Conservation (phyloP, 2,888 invertebrate species). For the Tubulanus polymorphus region DNA sequence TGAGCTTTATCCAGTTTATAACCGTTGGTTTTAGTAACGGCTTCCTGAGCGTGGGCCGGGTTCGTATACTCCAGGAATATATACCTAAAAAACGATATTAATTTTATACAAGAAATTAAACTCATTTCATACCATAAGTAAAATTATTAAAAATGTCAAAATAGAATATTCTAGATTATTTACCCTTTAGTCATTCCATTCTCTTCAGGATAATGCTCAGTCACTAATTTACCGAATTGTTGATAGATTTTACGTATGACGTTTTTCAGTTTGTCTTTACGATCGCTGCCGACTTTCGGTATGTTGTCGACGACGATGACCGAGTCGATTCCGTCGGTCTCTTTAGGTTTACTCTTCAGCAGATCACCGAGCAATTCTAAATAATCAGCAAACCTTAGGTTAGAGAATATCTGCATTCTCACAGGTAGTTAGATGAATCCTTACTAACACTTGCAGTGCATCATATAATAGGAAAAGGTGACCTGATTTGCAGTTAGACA, state of each 20-base stretch:
- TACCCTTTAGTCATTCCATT: slow-evolving; percentile 81
- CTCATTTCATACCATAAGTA: background rate
- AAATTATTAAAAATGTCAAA: background rate
- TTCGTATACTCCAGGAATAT: slow-evolving; percentile 89
- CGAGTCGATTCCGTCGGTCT: slow-evolving; percentile 93
- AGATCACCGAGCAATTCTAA: slow-evolving; percentile 90
- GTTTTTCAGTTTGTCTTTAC: slow-evolving; percentile 85
- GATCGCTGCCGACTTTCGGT: slow-evolving; percentile 86
- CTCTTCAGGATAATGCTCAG: slow-evolving; percentile 80
- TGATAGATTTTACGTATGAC: slow-evolving; percentile 88
- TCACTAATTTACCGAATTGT: slow-evolving; percentile 80
- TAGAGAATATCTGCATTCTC: no score
- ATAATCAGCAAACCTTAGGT: slow-evolving; percentile 34
- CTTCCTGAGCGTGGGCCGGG: slow-evolving; percentile 78
- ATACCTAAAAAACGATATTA: slow-evolving; percentile 57
- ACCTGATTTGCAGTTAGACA: no score
- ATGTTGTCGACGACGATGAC: slow-evolving; percentile 95
- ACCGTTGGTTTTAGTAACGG: slow-evolving; percentile 82
- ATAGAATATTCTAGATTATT: slow-evolving; percentile 18
- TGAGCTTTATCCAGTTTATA: slow-evolving; percentile 95
- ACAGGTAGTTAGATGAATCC: no score
- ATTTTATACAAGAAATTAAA: background rate
- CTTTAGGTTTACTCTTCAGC: slow-evolving; percentile 81
- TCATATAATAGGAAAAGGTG: no score
- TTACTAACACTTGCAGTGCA: no score